Evolutionary conservation across 1,140 invertebrate genomes (phyloP), one percentile per base, ranked within the genome.

Genomic region (Andrena cerasifolii): DNA sequence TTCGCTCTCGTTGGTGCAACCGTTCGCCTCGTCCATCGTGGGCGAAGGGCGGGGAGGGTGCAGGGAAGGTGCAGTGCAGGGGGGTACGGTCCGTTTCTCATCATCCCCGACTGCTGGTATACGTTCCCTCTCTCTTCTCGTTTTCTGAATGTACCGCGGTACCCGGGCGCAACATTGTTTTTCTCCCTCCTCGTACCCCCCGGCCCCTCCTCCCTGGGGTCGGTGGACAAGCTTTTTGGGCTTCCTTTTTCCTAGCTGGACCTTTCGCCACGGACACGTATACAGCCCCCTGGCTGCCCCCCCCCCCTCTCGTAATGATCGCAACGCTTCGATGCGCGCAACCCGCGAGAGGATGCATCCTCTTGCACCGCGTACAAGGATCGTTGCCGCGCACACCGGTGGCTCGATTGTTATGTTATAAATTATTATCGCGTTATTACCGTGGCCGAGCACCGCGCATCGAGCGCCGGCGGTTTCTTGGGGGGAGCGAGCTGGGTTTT

Each of bases 221-320:
- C 67, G 43, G 79, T 65, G 68, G 61, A 81, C 80, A 74, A 62
- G 53, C 49, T 79, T 83, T n/a, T 83, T 83, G 68, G 76, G 62
- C 58, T 83, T 83, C 80, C 75, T 83, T 83, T 83, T 83, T 83
- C 66, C 67, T 51, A 53, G 66, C 67, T 71, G 75, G 82, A 82
- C 75, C 82, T 74, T 83, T 79, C 76, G 83, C 82, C 82, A 78
- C 82, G 81, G 66, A 83, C 82, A 83, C 82, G 81, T 80, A 83
- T 51, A 56, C 45, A 21, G n/a, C n/a, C n/a, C n/a, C n/a, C 54
- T 26, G 16, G 59, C 59, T 62, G 63, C 45, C 68, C 49, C 51
- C 59, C 24, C 5, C 14, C 18, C n/a, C n/a, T 10, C 63, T 65
- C 73, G 78, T 84, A 84, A 84, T 84, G 81, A 84, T 71, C 56